phyloP scores from a whole-genome alignment of 2,888 invertebrate species.

The Serripes groenlandicus region DNA sequence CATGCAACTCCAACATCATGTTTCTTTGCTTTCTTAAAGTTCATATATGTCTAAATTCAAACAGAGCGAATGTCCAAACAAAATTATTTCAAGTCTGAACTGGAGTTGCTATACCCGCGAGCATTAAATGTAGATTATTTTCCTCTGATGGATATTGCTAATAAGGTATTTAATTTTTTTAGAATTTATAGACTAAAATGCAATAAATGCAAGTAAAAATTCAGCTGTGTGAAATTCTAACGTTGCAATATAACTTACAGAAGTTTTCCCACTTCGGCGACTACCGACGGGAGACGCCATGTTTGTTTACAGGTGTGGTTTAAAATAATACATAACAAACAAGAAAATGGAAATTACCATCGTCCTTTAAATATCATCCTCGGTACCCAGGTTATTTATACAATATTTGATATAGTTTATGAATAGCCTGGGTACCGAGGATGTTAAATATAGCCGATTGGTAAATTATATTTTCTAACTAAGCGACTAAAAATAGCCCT shows the following conservation, averaged over 20 bases:
- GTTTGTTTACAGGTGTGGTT: constrained; percentile 32
- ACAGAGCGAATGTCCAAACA: not conserved
- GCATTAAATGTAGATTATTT: not conserved
- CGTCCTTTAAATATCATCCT: not conserved
- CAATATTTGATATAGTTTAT: no score
- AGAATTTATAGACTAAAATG: not conserved
- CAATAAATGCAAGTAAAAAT: not conserved
- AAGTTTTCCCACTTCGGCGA: constrained; percentile 20
- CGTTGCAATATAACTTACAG: constrained; percentile 6
- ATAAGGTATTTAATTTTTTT: not conserved
- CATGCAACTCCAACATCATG: no score
- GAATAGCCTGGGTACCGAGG: no score
- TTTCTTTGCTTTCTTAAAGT: no score
- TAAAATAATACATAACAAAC: not conserved
- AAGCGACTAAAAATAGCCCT: no score
- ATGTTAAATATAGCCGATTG: no score
- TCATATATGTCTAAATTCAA: not conserved
- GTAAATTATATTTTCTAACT: no score
- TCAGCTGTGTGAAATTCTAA: not conserved
- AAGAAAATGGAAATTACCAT: not conserved
- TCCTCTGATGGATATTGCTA: not conserved
- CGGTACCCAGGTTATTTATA: no score
- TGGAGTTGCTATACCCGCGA: not conserved
- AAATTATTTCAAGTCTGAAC: constrained; percentile 17
- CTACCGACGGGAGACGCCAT: constrained; percentile 29